phyloP scores from a whole-genome alignment of 2,113 vertebrate species.

The Limnothrissa miodon region DNA sequence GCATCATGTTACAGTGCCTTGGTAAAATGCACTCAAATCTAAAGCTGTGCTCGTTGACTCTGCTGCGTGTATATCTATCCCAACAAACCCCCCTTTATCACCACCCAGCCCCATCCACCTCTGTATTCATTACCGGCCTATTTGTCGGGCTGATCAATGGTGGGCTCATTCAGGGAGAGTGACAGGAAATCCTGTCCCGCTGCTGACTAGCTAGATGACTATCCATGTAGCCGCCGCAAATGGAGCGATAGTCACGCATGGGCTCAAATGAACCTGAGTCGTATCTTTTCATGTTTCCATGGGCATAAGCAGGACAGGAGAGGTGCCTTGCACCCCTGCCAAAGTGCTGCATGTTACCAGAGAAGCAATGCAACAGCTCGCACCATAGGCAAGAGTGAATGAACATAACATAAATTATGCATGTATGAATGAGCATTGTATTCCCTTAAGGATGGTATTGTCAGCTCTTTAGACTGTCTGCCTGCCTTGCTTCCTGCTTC shows the following conservation, averaged over 20 bases:
- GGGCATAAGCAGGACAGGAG: background rate
- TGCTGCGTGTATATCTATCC: background rate
- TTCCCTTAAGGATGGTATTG: background rate
- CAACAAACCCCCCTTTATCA: background rate
- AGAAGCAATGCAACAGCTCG: background rate
- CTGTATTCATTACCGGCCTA: conserved; percentile 31
- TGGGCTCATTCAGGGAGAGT: conserved; percentile 30
- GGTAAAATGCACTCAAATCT: background rate
- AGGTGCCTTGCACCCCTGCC: background rate
- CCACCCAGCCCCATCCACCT: conserved; percentile 18
- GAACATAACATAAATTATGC: conserved; percentile 4
- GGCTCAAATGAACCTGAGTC: background rate
- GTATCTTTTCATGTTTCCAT: background rate
- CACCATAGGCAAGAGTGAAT: background rate
- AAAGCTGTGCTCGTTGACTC: background rate
- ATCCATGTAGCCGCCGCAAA: conserved; percentile 9
- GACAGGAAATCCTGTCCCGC: conserved; percentile 30
- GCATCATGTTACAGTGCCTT: background rate
- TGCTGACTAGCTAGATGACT: conserved; percentile 21
- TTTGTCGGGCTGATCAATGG: conserved; percentile 41
- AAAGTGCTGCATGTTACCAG: background rate
- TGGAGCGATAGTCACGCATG: conserved; percentile 15
- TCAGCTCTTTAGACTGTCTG: background rate
- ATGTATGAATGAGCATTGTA: background rate
- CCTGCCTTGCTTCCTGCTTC: no score